phyloP scores from a whole-genome alignment of 1,140 invertebrate species.

The Hormaphis cornu region DNA sequence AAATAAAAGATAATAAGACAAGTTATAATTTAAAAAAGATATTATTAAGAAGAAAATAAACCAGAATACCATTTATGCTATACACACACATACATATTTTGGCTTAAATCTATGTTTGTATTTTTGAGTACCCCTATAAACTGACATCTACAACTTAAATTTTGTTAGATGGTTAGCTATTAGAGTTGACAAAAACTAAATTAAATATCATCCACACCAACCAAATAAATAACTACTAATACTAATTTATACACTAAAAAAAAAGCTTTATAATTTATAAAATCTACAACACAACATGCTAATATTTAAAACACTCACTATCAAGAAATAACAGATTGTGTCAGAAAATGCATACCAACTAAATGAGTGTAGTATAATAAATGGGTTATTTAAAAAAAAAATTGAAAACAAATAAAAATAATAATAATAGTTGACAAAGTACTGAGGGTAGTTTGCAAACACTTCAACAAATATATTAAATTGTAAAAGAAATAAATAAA shows the following conservation, averaged over 20 bases:
- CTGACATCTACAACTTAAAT: neutral
- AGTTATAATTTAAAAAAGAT: neutral
- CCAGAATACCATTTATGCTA: neutral
- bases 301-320: neutral
- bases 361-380: no score
- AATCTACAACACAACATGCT: slow-evolving; percentile 16
- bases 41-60: slow-evolving; percentile 1
- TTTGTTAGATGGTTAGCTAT: neutral
- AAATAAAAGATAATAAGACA: neutral
- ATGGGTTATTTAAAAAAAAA: no score
- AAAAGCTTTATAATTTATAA: neutral
- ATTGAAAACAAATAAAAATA: no score
- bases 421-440: no score
- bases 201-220: slow-evolving; percentile 3
- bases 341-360: neutral
- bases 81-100: neutral
- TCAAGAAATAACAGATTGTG: neutral
- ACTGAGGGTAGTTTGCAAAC: no score
- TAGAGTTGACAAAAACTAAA: neutral
- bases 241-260: neutral
- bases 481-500: no score
- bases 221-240: slow-evolving; percentile 2
- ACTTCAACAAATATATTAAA: no score
- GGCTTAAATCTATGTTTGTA: neutral
- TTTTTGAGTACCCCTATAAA: neutral